These are phyloP conservation scores for Acanthaster planci DNA, from an alignment of 35 echinoderm and acorn worm species.

Conservation along the genomic window DNA sequence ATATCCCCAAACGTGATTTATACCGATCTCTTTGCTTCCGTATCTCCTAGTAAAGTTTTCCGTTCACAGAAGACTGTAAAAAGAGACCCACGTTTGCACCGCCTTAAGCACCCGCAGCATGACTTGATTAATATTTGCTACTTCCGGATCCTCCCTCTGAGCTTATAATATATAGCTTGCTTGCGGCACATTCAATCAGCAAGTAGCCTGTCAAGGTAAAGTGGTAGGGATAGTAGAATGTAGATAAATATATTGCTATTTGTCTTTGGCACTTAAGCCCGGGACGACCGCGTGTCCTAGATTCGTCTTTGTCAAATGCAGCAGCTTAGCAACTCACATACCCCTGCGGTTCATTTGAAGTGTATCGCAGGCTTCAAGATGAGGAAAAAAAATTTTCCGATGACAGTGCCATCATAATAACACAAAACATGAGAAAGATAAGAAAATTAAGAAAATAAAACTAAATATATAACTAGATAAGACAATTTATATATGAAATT, in stretches of 20 bases:
- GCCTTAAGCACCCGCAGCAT: background rate
- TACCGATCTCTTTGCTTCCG: background rate
- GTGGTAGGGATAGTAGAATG: slow-evolving; percentile 4
- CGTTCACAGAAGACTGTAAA: too few relatives aligned
- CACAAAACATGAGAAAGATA: background rate
- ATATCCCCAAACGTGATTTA: background rate
- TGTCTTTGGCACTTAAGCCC: background rate
- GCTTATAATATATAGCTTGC: slow-evolving; percentile 21
- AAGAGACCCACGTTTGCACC: background rate
- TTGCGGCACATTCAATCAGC: slow-evolving; percentile 25
- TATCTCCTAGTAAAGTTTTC: background rate
- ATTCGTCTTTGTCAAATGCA: slow-evolving; percentile 5
- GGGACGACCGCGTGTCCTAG: slow-evolving; percentile 12
- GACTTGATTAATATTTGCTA: slow-evolving; percentile 26
- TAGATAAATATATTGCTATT: slow-evolving; percentile 9
- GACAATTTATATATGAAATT: too few relatives aligned
- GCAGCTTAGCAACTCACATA: background rate
- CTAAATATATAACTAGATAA: too few relatives aligned
- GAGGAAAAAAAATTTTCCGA: background rate
- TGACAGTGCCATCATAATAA: too few relatives aligned
- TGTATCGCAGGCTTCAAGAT: too few relatives aligned
- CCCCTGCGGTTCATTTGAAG: too few relatives aligned
- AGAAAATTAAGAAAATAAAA: too few relatives aligned
- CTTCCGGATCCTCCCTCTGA: background rate
- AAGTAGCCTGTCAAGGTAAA: background rate